Evolutionary conservation across 30 jellyfish, hydroid and myxozoan genomes (phyloP), one percentile per base, ranked within the genome.

Genomic region (Aurelia aurita): DNA sequence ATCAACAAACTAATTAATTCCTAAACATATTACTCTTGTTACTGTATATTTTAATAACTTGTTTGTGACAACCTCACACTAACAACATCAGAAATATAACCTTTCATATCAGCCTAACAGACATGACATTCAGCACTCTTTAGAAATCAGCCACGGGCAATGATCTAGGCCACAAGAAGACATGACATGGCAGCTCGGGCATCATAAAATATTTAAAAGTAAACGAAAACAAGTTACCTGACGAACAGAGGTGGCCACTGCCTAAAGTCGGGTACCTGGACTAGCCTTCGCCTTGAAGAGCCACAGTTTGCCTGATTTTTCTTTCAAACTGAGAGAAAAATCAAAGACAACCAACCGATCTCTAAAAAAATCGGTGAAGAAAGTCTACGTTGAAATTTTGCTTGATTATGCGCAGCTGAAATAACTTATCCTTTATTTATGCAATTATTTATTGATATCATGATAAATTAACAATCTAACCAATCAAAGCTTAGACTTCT

Each of bases 221-320:
- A 44, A 19, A 46, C 62, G 32, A 64, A 45, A 70, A 57, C 31
- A 72, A 21, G 51, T 27, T 80, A 90, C 97, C 97, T 90, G 97
- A 77, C 81, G 46, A 83, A 75, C 98, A 91, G 98, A 91, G 96
- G 98, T 57, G 82, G 85, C 97, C 55, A 79, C 94, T 83, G 98
- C 98, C 88, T 87, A 92, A 80, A 87, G 78, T 77, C 88, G 98
- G 98, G 81, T 49, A 84, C 89, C 97, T 95, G 98, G 98, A 90
- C 87, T 93, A 77, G 71, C 77, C 71, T 81, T 87, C 39, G 13
- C 78, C 65, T 35, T 82, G 85, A 79, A 63, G 49, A 62, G 96
- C 97, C 97, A 74, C 98, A 87, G 97, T 72, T 87, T 93, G 93
- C 89, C 96, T 68, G 90, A 73, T 60, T 75, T 75, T 71, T 79